phyloP scores from a whole-genome alignment of 2,797 vertebrate genomes.

The Chaunax sp. region DNA sequence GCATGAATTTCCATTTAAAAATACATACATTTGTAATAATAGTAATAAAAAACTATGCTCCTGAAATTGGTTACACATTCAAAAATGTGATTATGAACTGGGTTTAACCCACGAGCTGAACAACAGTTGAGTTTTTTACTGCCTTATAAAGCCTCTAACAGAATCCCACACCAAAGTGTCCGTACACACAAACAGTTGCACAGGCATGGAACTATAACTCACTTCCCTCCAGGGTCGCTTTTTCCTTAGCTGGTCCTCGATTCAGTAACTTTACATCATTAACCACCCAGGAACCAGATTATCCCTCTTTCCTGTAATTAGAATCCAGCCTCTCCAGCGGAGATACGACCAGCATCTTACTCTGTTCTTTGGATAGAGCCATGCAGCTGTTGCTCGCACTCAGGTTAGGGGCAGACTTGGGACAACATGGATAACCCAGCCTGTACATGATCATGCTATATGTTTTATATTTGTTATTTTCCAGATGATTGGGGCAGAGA shows the following conservation, averaged over 20 bases:
- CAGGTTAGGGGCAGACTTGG: conserved; percentile 12
- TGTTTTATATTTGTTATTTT: conserved; percentile 2
- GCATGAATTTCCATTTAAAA: no score
- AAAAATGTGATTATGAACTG: not conserved
- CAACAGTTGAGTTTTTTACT: not conserved
- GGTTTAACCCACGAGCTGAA: not conserved
- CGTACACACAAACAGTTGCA: conserved; percentile 5
- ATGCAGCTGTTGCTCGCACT: conserved; percentile 26
- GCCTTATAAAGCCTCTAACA: not conserved
- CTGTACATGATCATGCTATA: conserved; percentile 11
- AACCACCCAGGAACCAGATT: conserved; percentile 43
- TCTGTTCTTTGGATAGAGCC: conserved; percentile 20
- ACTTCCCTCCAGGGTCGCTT: conserved; percentile 17
- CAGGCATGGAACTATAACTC: conserved; percentile 13
- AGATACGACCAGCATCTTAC: conserved; percentile 39
- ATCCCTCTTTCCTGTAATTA: conserved; percentile 52
- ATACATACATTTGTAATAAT: not conserved
- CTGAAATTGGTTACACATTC: conserved; percentile 3
- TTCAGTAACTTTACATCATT: conserved; percentile 39
- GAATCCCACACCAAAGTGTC: not conserved
- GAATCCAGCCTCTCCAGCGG: conserved; percentile 49
- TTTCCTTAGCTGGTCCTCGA: conserved; percentile 26
- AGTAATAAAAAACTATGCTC: not conserved
- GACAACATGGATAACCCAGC: conserved; percentile 14
- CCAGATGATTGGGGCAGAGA: conserved; percentile 10